These are phyloP conservation scores for Phaethon lepturus DNA, from an alignment of 2,113 vertebrate genomes.

Conservation along the genomic window DNA sequence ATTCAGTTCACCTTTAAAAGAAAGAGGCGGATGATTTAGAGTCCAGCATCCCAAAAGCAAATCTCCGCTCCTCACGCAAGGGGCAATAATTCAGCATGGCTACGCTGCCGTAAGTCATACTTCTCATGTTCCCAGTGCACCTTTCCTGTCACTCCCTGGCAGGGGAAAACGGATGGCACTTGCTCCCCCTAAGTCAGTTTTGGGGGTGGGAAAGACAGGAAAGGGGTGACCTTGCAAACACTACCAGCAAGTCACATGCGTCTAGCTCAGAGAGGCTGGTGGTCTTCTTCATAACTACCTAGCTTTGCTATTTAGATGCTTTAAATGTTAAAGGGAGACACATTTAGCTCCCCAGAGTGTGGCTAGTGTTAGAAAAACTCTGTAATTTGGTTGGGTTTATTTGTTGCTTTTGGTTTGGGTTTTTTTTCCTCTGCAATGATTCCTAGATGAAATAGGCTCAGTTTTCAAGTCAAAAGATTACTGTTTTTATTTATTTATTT, in stretches of 20 bases:
- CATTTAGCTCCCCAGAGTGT: neutral
- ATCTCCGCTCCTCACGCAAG: neutral
- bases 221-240: conserved; percentile 3
- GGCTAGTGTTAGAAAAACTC: neutral
- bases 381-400: neutral
- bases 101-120: conserved; percentile 1
- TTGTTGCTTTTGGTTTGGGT: neutral
- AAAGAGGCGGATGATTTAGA: conserved; percentile 32
- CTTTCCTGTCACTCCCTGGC: conserved; percentile 15
- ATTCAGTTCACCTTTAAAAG: conserved; percentile 34
- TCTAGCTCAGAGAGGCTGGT: neutral
- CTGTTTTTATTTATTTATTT: neutral
- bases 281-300: neutral
- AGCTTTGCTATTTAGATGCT: neutral
- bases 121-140: neutral
- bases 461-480: neutral
- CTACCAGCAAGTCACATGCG: neutral
- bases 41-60: conserved; percentile 39
- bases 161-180: neutral
- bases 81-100: conserved; percentile 35
- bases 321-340: neutral
- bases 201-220: neutral
- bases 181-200: neutral
- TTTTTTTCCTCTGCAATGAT: neutral
- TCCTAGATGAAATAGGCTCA: neutral